Percentiles rank a stretch among this genome's conserved stretches.
phyloP scores from a whole-genome alignment of 2,797 vertebrate species.

The Aldrovandia affinis region DNA sequence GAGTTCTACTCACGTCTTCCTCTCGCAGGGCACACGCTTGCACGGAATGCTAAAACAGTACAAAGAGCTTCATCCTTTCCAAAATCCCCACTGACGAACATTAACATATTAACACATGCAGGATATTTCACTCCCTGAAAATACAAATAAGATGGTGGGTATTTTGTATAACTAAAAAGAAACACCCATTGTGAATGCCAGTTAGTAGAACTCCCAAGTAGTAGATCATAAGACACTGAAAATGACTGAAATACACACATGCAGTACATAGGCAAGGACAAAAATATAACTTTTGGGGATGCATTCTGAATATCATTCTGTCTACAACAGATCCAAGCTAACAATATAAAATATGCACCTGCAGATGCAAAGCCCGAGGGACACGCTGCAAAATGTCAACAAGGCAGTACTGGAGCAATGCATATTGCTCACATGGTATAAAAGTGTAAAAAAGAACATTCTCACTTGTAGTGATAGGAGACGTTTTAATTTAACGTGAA shows the following conservation, averaged over 20 bases:
- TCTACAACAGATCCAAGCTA: not conserved
- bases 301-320: not conserved
- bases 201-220: not conserved
- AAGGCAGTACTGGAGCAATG: not conserved
- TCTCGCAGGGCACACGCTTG: not conserved
- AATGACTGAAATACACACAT: not conserved
- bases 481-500: not conserved
- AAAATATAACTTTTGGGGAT: not conserved
- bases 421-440: no score
- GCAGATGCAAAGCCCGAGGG: not conserved
- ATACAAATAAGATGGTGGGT: not conserved
- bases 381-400: not conserved
- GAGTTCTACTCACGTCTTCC: not conserved
- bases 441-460: no score
- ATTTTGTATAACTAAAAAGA: not conserved
- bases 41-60: constrained; percentile 9
- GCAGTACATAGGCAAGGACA: not conserved
- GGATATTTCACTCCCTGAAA: not conserved
- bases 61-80: not conserved
- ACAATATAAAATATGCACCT: no score
- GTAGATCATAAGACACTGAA: not conserved
- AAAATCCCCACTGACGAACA: not conserved
- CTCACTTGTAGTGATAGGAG: not conserved
- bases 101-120: not conserved
- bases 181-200: not conserved